A percentile compares a stretch with the other conserved stretches of the same genome.
phyloP scores from a whole-genome alignment of 2,113 vertebrate species.

The Psittacara wagleri region DNA sequence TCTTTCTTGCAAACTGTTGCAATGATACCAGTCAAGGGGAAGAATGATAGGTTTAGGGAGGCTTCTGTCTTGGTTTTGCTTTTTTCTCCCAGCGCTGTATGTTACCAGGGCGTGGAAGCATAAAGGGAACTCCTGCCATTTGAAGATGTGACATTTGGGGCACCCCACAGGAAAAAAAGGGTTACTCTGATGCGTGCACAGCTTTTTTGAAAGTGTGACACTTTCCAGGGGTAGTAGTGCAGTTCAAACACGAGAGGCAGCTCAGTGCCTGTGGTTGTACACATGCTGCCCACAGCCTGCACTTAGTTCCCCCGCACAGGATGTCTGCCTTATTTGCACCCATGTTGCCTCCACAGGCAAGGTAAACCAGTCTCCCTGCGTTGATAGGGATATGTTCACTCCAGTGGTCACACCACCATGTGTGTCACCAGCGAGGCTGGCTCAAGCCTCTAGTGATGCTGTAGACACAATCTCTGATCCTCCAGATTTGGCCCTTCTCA shows the following conservation, averaged over 20 bases:
- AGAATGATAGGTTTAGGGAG: background rate
- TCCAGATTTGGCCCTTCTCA: background rate
- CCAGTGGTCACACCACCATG: fast-evolving
- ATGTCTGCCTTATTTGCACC: background rate
- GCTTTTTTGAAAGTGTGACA: background rate
- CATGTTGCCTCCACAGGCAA: fast-evolving
- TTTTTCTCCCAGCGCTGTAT: background rate
- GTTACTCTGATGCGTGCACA: background rate
- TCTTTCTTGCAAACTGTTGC: background rate
- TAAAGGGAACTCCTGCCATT: background rate
- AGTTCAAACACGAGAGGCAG: fast-evolving
- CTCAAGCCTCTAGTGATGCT: background rate
- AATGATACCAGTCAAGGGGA: fast-evolving
- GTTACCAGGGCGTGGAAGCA: background rate
- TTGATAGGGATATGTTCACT: fast-evolving
- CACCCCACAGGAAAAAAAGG: background rate
- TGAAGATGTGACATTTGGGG: background rate
- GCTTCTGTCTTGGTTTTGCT: background rate
- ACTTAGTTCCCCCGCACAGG: fast-evolving
- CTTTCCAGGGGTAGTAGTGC: fast-evolving
- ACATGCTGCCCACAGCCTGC: fast-evolving
- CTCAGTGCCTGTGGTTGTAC: fast-evolving
- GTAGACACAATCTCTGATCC: background rate
- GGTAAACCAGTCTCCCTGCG: fast-evolving
- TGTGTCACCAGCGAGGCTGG: background rate